phyloP scores from a whole-genome alignment of 64 coral and sea anemone species.

The Dendronephthya gigantea region DNA sequence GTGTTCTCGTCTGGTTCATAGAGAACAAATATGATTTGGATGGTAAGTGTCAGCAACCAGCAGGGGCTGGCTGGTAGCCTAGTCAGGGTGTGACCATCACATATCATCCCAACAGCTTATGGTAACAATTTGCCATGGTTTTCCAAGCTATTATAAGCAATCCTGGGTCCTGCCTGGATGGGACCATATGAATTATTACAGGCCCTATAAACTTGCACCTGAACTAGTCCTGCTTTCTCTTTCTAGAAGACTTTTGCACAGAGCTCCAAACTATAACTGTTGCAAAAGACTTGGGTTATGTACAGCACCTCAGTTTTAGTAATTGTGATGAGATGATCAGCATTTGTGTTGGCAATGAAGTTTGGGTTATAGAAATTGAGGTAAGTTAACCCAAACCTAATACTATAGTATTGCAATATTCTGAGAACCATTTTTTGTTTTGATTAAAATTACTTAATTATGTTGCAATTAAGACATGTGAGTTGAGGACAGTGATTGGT shows the following conservation, averaged over 20 bases:
- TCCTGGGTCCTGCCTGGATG: background rate
- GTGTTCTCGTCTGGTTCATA: constrained; percentile 73
- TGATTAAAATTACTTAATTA: background rate
- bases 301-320: constrained; percentile 77
- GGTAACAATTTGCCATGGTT: too few species aligned
- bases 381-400: background rate
- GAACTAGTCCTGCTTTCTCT: too few species aligned
- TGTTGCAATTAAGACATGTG: constrained; percentile 45
- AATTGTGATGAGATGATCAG: constrained; percentile 53
- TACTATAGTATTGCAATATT: background rate
- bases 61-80: too few species aligned
- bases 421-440: background rate
- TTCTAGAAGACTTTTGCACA: background rate
- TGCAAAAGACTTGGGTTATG: constrained; percentile 69
- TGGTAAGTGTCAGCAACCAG: background rate
- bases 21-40: constrained; percentile 37
- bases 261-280: constrained; percentile 30
- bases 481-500: constrained; percentile 62
- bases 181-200: too few species aligned
- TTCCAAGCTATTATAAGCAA: too few species aligned
- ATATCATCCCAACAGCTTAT: too few species aligned
- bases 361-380: constrained; percentile 85
- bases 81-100: too few species aligned
- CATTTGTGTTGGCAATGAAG: constrained; percentile 63
- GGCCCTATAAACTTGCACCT: too few species aligned